Evolutionary conservation across 2,113 vertebrate species (phyloP).

Genomic region (Solea solea): DNA sequence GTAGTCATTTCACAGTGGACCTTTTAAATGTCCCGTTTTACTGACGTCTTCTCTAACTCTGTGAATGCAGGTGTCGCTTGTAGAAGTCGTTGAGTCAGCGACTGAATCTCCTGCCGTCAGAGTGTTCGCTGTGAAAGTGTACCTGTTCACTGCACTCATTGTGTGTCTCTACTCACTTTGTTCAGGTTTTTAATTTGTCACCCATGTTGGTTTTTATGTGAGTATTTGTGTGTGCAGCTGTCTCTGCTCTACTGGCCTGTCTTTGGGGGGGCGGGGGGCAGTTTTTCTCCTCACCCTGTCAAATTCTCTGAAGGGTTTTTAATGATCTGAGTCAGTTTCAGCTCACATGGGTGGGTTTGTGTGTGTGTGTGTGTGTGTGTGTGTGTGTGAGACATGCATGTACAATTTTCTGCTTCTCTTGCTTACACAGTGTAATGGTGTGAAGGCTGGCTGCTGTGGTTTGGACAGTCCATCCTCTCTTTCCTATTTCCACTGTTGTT

Average conservation of each 20-base stretch:
- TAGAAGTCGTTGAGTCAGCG: too few relatives aligned
- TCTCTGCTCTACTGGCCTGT: constrained; percentile 28
- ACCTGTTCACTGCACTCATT: background rate
- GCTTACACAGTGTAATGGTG: constrained; percentile 30
- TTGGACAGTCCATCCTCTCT: constrained; percentile 21
- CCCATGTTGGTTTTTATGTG: background rate
- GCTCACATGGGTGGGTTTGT: constrained; percentile 14
- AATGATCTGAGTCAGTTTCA: constrained; percentile 36
- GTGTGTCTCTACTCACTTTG: too few relatives aligned
- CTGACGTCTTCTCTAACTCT: too few relatives aligned
- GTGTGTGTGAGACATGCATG: constrained; percentile 38
- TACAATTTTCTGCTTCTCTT: constrained; percentile 29
- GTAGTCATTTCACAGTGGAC: too few relatives aligned
- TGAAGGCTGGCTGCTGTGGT: constrained; percentile 42
- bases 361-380: background rate
- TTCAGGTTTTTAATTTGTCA: constrained; percentile 5
- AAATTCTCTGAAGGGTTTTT: constrained; percentile 16
- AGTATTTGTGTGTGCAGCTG: background rate
- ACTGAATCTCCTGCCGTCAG: too few relatives aligned
- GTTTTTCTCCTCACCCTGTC: constrained; percentile 20
- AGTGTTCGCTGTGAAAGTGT: background rate
- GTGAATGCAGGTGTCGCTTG: too few relatives aligned
- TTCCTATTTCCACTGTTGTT: constrained; percentile 14
- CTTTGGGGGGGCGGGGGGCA: constrained; percentile 7
- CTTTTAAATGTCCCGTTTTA: too few relatives aligned